A percentile compares a stretch with the other conserved stretches of the same genome.
Conservation (phyloP, 2,113 vertebrate genomes). For the Brachypodius melanocephalos region DNA sequence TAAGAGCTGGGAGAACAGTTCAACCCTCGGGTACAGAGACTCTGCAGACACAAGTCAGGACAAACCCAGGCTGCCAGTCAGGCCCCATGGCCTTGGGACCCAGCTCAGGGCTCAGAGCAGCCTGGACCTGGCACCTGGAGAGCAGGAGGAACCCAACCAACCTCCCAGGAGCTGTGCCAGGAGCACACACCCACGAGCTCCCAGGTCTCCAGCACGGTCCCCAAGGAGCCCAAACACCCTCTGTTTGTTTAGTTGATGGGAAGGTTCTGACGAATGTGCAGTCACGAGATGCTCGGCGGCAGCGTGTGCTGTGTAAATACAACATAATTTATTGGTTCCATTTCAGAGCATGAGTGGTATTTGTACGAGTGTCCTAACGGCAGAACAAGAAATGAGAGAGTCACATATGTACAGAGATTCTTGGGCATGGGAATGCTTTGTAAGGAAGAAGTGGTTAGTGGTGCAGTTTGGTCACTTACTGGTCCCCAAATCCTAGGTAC, state of each 20-base stretch:
- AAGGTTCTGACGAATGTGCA: accelerated
- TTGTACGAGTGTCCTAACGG: not conserved
- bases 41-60: not conserved
- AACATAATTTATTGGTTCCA: constrained; percentile 59
- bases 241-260: not conserved
- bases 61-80: not conserved
- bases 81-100: not conserved
- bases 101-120: accelerated
- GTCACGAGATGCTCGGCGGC: not conserved
- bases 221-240: not conserved
- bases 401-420: not conserved
- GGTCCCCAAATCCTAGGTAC: not conserved
- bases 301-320: not conserved
- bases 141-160: not conserved
- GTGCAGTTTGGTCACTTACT: constrained; percentile 19
- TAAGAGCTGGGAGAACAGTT: not conserved
- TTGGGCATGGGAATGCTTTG: not conserved
- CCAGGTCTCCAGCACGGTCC: not conserved
- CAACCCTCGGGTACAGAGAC: not conserved
- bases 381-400: not conserved
- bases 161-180: not conserved
- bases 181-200: not conserved
- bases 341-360: constrained; percentile 28
- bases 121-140: accelerated
- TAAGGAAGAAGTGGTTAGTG: constrained; percentile 11